A percentile compares a stretch with the other conserved stretches of the same genome.
Evolutionary conservation across 2,113 vertebrate species (phyloP).

Genomic region (Boulengerochromis microlepis): DNA sequence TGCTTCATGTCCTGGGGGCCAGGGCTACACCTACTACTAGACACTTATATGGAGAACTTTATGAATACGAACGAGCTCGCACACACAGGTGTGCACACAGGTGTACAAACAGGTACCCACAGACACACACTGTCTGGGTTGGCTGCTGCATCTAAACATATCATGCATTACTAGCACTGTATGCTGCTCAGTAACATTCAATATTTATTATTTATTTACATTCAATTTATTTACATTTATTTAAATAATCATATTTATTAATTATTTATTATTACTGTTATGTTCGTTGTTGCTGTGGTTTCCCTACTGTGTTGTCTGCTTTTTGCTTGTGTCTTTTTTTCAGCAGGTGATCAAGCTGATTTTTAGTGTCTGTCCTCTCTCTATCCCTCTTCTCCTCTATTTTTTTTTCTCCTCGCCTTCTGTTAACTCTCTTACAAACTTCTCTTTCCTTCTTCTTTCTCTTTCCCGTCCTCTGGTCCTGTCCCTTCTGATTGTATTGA

Average conservation of each 20-base stretch:
- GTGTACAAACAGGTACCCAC: neutral
- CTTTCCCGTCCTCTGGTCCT: neutral
- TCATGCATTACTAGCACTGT: neutral
- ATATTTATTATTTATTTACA: neutral
- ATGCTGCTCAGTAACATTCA: neutral
- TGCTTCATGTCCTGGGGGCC: neutral
- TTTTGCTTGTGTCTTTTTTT: neutral
- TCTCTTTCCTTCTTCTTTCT: neutral
- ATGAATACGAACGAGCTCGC: fast-evolving
- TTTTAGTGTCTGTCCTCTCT: neutral
- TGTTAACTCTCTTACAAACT: neutral
- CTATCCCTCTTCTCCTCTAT: neutral
- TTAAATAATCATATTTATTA: neutral
- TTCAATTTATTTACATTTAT: neutral
- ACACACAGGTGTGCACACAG: neutral
- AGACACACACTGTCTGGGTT: neutral
- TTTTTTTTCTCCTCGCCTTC: neutral
- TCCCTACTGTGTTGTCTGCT: neutral
- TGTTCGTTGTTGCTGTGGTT: neutral
- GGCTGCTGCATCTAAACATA: neutral
- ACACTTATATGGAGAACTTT: neutral
- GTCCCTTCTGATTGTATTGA: neutral
- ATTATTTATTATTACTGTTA: neutral
- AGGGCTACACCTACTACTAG: neutral
- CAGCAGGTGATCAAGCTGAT: neutral